Base-by-base conservation (phyloP, 1,140 invertebrate genomes). In the Penaeus vannamei region DNA sequence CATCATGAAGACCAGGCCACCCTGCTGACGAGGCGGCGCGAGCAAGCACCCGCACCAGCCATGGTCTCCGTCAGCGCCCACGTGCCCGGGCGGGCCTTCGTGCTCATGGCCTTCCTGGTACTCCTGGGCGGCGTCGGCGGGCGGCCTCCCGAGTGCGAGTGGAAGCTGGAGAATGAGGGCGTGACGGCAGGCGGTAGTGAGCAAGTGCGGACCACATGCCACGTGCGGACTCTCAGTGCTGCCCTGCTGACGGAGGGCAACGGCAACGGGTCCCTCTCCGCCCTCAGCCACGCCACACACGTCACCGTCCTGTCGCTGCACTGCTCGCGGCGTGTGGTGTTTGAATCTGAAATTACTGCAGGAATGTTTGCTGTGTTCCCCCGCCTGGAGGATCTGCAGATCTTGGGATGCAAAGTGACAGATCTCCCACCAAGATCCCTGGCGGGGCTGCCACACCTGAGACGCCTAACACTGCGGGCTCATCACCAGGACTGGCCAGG, bases 341-440 rank as follows among this genome's bases (percentile, higher is more conserved):
- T 90, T 46, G 85, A 90, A 60, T 91, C 91, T 1, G 86, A 89
- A 46, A 62, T 91, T 23, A 83, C 85, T 32, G 64, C 91, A 14
- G 91, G 89, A 8, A 89, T 90, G 82, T 90, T 91, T 64, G 42
- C 86, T 8, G 77, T 87, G 20, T 91, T 91, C 66, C 85, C 91
- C 20, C 79, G 87, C 8, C 93, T 98, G 2, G 95, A 96, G 92
- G 95, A 96, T 64, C 93, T 98, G 12, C 93, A 94, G 62, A 94
- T 98, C 91, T 95, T 95, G 88, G 95, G 95, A 59, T 98, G 97
- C 93, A 97, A 98, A 93, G 93, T 98, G 17, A 93, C 96, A 10
- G 94, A 95, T 86, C 93, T 98, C 91, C 96, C 97, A n/a, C 94
- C 95, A 46, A 95, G 96, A 86, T 95, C 96, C 3, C 97, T 98